Evolutionary conservation across 1,140 invertebrate genomes (phyloP).

Genomic region (Pogonomyrmex californicus): DNA sequence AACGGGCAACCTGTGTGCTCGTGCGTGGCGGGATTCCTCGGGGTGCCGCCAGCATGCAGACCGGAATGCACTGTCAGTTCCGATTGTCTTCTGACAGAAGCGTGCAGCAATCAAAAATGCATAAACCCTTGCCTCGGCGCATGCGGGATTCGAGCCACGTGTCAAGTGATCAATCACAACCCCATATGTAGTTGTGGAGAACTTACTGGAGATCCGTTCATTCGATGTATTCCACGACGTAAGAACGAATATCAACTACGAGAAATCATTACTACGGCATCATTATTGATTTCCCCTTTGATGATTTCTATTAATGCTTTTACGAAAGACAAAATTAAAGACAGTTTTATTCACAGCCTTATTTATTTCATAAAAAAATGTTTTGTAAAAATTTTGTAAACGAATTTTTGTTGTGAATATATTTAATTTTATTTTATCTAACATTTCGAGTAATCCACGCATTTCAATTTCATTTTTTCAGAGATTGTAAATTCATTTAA

Average conservation of each 20-base stretch:
- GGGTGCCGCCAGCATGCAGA: conserved; percentile 89
- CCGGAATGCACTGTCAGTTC: conserved; percentile 87
- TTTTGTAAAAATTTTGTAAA: conserved; percentile 20
- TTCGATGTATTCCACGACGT: conserved; percentile 78
- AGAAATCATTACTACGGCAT: background rate
- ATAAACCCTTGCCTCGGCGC: conserved; percentile 83
- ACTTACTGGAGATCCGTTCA: conserved; percentile 90
- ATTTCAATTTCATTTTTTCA: background rate
- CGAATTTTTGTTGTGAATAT: conserved; percentile 12
- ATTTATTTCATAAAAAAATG: background rate
- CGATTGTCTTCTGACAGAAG: conserved; percentile 81
- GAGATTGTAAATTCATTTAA: background rate
- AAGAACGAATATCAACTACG: conserved; percentile 72
- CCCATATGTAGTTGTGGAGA: conserved; percentile 88
- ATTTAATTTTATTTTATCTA: background rate
- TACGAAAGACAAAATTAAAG: background rate
- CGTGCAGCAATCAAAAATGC: conserved; percentile 84
- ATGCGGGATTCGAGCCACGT: conserved; percentile 83
- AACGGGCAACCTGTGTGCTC: conserved; percentile 88
- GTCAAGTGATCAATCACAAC: conserved; percentile 88
- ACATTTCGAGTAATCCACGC: background rate
- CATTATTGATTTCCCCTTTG: background rate
- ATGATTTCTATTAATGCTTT: conserved; percentile 53
- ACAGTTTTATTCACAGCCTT: background rate
- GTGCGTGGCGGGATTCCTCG: conserved; percentile 89